These are phyloP conservation scores for Parazoanthus darwini DNA, from an alignment of 92 coral and sea anemone genomes.

Conservation along the genomic window DNA sequence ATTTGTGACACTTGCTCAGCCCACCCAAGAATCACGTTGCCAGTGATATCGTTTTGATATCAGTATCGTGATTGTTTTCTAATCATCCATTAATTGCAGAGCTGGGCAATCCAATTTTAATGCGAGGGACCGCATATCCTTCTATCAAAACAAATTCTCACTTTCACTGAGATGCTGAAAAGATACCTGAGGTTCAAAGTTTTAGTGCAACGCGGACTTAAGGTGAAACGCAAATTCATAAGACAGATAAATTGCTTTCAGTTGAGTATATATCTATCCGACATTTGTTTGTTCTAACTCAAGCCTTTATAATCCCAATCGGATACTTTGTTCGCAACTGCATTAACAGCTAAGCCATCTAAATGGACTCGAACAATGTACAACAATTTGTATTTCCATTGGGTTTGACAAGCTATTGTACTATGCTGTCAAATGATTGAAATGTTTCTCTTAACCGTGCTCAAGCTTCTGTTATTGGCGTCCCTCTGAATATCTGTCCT, in stretches of 20 bases:
- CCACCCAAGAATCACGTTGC: background rate
- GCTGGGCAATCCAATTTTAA: constrained; percentile 24
- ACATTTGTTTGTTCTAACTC: constrained; percentile 26
- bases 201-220: background rate
- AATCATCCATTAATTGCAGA: constrained; percentile 40
- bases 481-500: constrained; percentile 9
- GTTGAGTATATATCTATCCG: constrained; percentile 12
- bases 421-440: constrained; percentile 37
- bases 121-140: background rate
- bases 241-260: background rate
- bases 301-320: constrained; percentile 40
- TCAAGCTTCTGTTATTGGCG: constrained; percentile 24
- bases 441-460: constrained; percentile 38
- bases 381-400: constrained; percentile 41
- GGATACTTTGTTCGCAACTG: constrained; percentile 38
- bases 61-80: constrained; percentile 33
- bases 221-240: background rate
- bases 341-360: constrained; percentile 43
- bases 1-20: constrained; percentile 12
- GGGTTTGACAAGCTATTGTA: constrained; percentile 37
- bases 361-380: constrained; percentile 46
- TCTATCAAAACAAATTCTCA: constrained; percentile 25
- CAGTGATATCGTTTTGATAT: constrained; percentile 16
- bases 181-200: background rate
- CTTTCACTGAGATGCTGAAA: background rate